Base-by-base conservation (phyloP, 2,797 vertebrate genomes). In the Gephyroberyx darwinii region DNA sequence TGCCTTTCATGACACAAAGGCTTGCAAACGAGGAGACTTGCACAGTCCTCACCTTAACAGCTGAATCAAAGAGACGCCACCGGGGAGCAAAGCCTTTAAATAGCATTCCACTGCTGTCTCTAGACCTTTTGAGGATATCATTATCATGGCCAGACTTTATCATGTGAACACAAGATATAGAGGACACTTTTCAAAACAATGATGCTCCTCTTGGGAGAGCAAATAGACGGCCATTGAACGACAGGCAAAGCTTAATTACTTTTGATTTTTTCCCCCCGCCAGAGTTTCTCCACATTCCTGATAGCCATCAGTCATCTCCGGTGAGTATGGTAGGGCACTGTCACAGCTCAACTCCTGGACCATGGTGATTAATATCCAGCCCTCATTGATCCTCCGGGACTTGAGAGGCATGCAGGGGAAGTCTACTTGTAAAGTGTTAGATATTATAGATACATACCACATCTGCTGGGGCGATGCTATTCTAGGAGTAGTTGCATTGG, bases 211-310 rank as follows among this genome's bases (percentile, higher is more conserved):
- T 55, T 3, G 33, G 63, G 67, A 71, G 55, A 64, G 55, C 41
- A 43, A 37, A 81, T 19, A 63, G 26, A 63, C 52, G 26, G 55
- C 43, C 26, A 88, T 69, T 75, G 81, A 89, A 86, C 59, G 65
- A 53, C 52, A 50, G 67, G 7, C 12, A n/a, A 67, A 51, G 75
- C 69, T 70, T 79, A 83, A 83, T 87, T 84, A 65, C 50, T 12
- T 79, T 80, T 71, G 59, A 57, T 81, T 72, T 26, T 53, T 77
- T 57, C 55, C 59, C 63, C 71, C 59, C 55, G 67, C 31, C 47
- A 33, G 30, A 12, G 55, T 54, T 52, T 81, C 71, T 70, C 58
- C 43, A 39, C 62, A 52, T 69, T 56, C 47, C 64, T 56, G 65
- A 79, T 60, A 70, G 37, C 37, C 48, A 78, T 85, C 77, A 57